Percentiles rank a stretch among this genome's conserved stretches.
These are phyloP conservation scores for Propithecus deckenii DNA, from an alignment of 2,797 vertebrate species.

Conservation along the genomic window DNA sequence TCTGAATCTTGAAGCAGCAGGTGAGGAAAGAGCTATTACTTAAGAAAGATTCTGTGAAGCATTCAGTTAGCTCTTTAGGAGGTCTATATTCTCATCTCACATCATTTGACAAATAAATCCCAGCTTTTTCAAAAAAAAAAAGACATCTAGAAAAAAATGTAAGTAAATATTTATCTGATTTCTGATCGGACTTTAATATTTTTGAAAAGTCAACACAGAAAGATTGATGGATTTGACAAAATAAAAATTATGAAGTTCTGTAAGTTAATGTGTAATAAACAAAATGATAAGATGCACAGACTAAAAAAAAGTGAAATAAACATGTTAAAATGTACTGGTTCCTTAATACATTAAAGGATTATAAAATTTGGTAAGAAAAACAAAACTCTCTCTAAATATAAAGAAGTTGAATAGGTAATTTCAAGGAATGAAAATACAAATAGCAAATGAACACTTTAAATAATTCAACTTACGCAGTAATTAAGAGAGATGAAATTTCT, in stretches of 20 bases:
- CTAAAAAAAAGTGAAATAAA: background rate
- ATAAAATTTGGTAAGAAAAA: background rate
- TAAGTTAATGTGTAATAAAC: background rate
- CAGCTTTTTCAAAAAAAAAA: background rate
- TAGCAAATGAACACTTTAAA: background rate
- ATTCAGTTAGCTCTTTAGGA: background rate
- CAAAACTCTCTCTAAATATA: background rate
- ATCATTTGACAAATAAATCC: background rate
- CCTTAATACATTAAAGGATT: background rate
- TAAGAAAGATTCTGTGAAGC: background rate
- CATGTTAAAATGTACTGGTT: background rate
- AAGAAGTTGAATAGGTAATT: background rate
- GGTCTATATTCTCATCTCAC: background rate
- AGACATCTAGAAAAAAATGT: background rate
- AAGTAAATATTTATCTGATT: background rate
- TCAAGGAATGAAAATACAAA: conserved; percentile 6
- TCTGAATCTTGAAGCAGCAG: background rate
- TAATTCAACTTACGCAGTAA: background rate
- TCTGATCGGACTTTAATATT: background rate
- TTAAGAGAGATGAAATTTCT: background rate
- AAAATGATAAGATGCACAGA: background rate
- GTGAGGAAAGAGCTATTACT: background rate
- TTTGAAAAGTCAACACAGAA: background rate
- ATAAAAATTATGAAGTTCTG: background rate
- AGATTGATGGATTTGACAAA: background rate